Evolutionary conservation across 1,140 invertebrate species (phyloP).

Genomic region (Drosophila aff.): DNA sequence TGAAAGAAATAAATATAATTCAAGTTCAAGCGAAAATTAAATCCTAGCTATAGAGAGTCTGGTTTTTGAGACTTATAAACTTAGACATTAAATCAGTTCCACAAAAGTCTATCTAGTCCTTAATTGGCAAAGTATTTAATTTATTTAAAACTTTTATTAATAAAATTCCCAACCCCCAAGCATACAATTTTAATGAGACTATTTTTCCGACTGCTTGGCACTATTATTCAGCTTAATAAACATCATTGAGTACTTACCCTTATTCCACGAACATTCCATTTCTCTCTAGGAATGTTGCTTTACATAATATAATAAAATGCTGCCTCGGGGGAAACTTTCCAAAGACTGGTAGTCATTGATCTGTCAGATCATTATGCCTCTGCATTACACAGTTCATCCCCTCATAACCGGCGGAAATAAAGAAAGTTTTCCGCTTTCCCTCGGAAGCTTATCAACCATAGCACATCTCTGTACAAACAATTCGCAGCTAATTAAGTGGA

Average conservation of each 20-base stretch:
- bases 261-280: background rate
- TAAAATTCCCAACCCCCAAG: background rate
- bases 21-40: background rate
- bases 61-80: background rate
- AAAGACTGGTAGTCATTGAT: slow-evolving; percentile 39
- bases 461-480: slow-evolving; percentile 63
- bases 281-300: slow-evolving; percentile 4
- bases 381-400: slow-evolving; percentile 4
- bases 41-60: background rate
- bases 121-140: background rate
- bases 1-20: background rate
- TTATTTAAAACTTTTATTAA: background rate
- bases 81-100: background rate
- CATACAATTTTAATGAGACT: background rate
- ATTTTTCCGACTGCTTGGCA: background rate
- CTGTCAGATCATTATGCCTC: slow-evolving; percentile 12
- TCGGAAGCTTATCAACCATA: slow-evolving; percentile 54
- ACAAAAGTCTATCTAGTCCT: background rate
- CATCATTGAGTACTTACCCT: slow-evolving; percentile 1
- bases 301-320: background rate
- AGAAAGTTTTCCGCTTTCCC: slow-evolving; percentile 51
- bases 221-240: slow-evolving; percentile 4
- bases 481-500: slow-evolving; percentile 76
- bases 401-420: slow-evolving; percentile 12
- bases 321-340: slow-evolving; percentile 16